Evolutionary conservation across 2,113 vertebrate genomes (phyloP).

Genomic region (Seriola dumerili): DNA sequence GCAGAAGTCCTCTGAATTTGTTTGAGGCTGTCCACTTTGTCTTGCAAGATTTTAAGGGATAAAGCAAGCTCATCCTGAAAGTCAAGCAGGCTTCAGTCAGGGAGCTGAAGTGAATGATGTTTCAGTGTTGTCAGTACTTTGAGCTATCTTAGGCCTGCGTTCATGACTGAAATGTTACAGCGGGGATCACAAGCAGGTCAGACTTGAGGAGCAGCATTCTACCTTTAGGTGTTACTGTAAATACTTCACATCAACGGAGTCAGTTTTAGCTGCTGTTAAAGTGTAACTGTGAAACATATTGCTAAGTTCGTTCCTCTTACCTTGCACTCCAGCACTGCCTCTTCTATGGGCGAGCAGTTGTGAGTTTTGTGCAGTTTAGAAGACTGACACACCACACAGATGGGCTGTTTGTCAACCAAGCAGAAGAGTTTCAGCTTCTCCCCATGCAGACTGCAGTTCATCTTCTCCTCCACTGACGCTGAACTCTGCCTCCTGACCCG

Average conservation of each 20-base stretch:
- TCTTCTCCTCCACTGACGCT: slow-evolving; percentile 37
- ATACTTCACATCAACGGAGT: neutral
- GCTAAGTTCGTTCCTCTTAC: slow-evolving; percentile 54
- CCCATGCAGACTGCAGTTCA: slow-evolving; percentile 74
- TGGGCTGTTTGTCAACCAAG: slow-evolving; percentile 77
- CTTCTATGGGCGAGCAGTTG: slow-evolving; percentile 74
- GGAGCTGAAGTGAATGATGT: neutral
- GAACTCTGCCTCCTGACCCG: slow-evolving; percentile 54
- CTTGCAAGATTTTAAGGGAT: slow-evolving; percentile 69
- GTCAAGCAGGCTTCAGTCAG: slow-evolving; percentile 11
- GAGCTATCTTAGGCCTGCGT: neutral
- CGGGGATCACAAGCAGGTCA: neutral
- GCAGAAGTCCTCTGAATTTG: slow-evolving; percentile 53
- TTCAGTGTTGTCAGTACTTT: neutral
- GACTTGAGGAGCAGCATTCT: slow-evolving; percentile 68
- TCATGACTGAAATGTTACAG: neutral
- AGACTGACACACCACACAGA: slow-evolving; percentile 82
- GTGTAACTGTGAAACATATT: neutral
- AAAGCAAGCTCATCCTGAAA: slow-evolving; percentile 75
- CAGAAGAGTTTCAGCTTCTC: slow-evolving; percentile 84
- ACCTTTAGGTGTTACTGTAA: slow-evolving; percentile 17
- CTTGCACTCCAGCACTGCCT: slow-evolving; percentile 81
- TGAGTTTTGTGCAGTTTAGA: slow-evolving; percentile 82
- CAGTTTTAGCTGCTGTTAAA: neutral
- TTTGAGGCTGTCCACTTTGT: slow-evolving; percentile 65